Evolutionary conservation across 2,113 vertebrate genomes (phyloP).

Genomic region (Zapornia atra): DNA sequence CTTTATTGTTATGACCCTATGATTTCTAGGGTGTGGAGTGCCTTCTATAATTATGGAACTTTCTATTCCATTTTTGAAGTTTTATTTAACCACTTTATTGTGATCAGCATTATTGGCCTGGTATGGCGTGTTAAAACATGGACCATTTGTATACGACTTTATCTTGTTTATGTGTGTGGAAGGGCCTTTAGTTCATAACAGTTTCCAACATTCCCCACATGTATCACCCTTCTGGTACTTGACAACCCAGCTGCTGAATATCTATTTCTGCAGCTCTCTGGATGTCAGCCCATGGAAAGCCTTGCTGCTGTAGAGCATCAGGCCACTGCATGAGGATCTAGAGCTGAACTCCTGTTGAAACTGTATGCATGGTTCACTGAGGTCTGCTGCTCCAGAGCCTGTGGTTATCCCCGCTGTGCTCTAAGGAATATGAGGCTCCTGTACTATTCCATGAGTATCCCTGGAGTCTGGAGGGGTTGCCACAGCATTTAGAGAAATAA

Average conservation of each 20-base stretch:
- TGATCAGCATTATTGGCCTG: neutral
- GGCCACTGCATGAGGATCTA: neutral
- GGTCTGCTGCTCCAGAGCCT: neutral
- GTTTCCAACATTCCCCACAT: neutral
- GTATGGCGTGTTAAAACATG: neutral
- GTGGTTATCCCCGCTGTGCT: neutral
- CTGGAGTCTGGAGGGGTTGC: neutral
- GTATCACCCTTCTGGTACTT: neutral
- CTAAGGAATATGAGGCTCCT: neutral
- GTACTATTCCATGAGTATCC: neutral
- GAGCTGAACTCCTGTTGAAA: neutral
- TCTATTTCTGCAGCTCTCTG: neutral
- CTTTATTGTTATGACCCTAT: neutral
- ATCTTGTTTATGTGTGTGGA: neutral
- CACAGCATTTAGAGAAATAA: neutral
- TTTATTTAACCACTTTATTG: neutral
- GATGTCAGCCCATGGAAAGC: neutral
- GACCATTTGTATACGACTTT: neutral
- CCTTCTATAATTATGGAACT: neutral
- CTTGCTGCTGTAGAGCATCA: neutral
- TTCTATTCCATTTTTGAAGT: neutral
- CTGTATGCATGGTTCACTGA: rapidly evolving
- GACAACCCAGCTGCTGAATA: neutral
- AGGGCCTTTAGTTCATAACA: neutral
- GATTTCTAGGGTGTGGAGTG: neutral